phyloP scores from a whole-genome alignment of 2,888 invertebrate species.

The Empis livida region DNA sequence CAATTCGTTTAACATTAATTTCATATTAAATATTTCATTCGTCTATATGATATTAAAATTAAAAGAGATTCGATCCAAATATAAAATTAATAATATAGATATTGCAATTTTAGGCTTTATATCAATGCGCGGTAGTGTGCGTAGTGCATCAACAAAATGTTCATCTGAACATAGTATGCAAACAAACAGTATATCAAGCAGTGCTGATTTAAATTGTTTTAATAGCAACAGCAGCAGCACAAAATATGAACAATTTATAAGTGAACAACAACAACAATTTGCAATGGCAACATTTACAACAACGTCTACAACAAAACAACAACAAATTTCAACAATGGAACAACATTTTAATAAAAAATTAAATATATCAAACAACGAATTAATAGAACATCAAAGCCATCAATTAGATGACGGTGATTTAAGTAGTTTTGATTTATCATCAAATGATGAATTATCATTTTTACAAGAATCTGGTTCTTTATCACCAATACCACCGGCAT shows the following conservation, averaged over 20 bases:
- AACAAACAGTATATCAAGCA: constrained; percentile 17
- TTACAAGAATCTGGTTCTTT: constrained; percentile 2
- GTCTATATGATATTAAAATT: too few relatives aligned
- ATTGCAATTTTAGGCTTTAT: constrained; percentile 40
- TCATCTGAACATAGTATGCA: constrained; percentile 45
- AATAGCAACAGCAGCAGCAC: constrained; percentile 17
- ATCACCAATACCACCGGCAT: constrained; percentile 37
- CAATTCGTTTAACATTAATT: too few relatives aligned
- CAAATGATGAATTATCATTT: constrained; percentile 8
- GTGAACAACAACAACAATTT: constrained; percentile 30
- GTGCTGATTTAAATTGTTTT: constrained; percentile 11
- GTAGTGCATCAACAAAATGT: constrained; percentile 45
- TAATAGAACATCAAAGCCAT: too few relatives aligned
- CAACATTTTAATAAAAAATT: too few relatives aligned
- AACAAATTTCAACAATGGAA: too few relatives aligned
- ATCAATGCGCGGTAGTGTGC: constrained; percentile 49
- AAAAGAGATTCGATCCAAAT: too few relatives aligned
- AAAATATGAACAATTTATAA: constrained; percentile 17
- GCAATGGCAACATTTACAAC: constrained; percentile 19
- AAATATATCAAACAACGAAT: too few relatives aligned
- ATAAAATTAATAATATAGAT: too few relatives aligned
- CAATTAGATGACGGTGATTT: too few relatives aligned
- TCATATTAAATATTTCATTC: too few relatives aligned
- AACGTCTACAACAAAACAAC: too few relatives aligned
- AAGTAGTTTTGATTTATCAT: constrained; percentile 6